Conservation (phyloP, 2,888 invertebrate genomes). For the Hirtodrosophila histrioides region DNA sequence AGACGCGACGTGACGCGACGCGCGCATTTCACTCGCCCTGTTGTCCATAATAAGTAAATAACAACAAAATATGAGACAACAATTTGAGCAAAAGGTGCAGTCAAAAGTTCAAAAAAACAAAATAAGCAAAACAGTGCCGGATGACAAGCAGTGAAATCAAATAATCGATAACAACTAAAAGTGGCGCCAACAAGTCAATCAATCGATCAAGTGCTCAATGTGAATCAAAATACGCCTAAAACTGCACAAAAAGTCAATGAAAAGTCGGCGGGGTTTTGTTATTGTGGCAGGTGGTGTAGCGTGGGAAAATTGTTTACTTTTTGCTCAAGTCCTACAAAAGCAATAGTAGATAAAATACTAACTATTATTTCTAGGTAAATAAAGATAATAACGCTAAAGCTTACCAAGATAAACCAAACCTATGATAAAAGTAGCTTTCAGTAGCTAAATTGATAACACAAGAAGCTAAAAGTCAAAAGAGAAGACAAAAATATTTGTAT, state of each 20-base stretch:
- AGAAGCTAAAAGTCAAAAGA: not conserved
- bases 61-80: constrained; percentile 54
- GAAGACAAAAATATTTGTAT: constrained; percentile 6
- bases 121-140: constrained; percentile 2
- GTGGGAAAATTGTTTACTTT: constrained; percentile 70
- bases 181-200: constrained; percentile 27
- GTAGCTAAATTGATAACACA: constrained; percentile 41
- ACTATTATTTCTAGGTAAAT: constrained; percentile 10
- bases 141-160: constrained; percentile 5
- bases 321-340: constrained; percentile 9
- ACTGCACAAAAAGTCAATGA: constrained; percentile 54
- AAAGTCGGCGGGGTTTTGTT: constrained; percentile 44
- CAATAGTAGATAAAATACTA: constrained; percentile 14
- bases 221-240: constrained; percentile 23
- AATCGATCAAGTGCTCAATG: constrained; percentile 34
- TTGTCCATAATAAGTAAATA: constrained; percentile 23
- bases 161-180: constrained; percentile 29
- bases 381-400: constrained; percentile 27
- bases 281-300: constrained; percentile 54
- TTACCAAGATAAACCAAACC: constrained; percentile 29
- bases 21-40: constrained; percentile 30
- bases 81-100: constrained; percentile 37
- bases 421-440: constrained; percentile 34
- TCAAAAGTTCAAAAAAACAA: constrained; percentile 41
- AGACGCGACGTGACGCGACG: constrained; percentile 45